Evolutionary conservation across 2,797 vertebrate genomes (phyloP).

Genomic region (Spinus olivaceus): DNA sequence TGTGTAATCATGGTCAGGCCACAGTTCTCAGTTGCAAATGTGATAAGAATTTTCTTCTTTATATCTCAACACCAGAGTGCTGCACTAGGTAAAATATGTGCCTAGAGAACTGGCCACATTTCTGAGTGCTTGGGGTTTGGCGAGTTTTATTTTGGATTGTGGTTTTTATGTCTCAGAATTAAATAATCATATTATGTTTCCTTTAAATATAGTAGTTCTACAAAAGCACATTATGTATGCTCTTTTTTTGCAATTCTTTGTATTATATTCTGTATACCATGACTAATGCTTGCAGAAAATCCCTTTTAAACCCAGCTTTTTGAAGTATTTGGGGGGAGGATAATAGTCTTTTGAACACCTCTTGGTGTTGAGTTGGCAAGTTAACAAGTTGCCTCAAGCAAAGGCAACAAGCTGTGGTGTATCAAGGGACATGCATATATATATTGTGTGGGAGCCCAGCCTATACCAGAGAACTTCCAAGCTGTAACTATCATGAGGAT

Average conservation of each 20-base stretch:
- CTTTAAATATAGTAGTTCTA: not conserved
- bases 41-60: not conserved
- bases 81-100: not conserved
- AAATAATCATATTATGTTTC: not conserved
- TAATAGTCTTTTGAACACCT: not conserved
- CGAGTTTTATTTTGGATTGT: not conserved
- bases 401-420: not conserved
- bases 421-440: not conserved
- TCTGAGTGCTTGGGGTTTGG: not conserved
- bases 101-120: not conserved
- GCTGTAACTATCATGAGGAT: conserved; percentile 1
- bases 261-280: not conserved
- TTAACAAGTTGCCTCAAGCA: conserved; percentile 33
- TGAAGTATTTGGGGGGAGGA: not conserved
- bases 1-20: not conserved
- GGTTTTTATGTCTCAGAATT: not conserved
- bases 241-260: not conserved
- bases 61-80: not conserved
- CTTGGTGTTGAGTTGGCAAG: not conserved
- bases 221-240: not conserved
- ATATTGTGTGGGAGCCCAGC: not conserved
- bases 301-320: not conserved
- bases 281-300: conserved; percentile 14
- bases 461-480: not conserved
- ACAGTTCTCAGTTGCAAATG: rapidly evolving